Base-by-base conservation (phyloP, 2,888 invertebrate species). In the Plutella xylostella region DNA sequence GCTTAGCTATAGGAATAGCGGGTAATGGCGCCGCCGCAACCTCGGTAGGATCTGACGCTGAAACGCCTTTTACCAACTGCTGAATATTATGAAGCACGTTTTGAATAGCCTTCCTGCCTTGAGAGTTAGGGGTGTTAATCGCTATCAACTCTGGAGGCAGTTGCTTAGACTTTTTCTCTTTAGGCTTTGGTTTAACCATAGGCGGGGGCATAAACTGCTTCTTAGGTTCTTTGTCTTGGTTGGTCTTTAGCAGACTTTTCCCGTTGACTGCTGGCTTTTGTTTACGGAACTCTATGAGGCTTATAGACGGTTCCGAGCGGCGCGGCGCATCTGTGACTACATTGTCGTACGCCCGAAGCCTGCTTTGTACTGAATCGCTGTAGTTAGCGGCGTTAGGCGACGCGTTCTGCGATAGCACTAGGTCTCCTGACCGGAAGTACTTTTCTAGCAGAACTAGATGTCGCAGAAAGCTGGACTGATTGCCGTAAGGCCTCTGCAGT, bases 401-500 rank as follows among this genome's bases (percentile, higher is more conserved):
- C 0, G 94, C 93, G 50, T 87, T 89, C 3, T 90, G 88, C 0
- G 92, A 88, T 12, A 94, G 63, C 0, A 92, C 85, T 40, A 94
- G 69, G 60, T 94, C 93, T 0, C 94, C 94, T 51, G 89, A 90
- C 45, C 94, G 85, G 63, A 91, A 93, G 68, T 93, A 93, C 63
- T 94, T 94, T 55, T 94, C 94, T 51, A 94, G 64, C 5, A 94
- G 73, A 42, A 94, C 90, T 30, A 94, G 73, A 70, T 94, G 94
- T 6, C 93, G 85, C 1, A 94, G 72, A 62, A 94, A 94, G 53
- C 93, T 93, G 35, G 93, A 93, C 58, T 93, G 93, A 66, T 93
- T 94, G 3, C 94, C 94, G 56, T 94, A 94, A 0, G 94, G 94
- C 62, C 92, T 89, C 61, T 94, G 93, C 31, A 94, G 66, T 55